Percentiles rank a stretch among this genome's conserved stretches.
These are phyloP conservation scores for Physocephala rufipes DNA, from an alignment of 2,888 invertebrate species.

Conservation along the genomic window DNA sequence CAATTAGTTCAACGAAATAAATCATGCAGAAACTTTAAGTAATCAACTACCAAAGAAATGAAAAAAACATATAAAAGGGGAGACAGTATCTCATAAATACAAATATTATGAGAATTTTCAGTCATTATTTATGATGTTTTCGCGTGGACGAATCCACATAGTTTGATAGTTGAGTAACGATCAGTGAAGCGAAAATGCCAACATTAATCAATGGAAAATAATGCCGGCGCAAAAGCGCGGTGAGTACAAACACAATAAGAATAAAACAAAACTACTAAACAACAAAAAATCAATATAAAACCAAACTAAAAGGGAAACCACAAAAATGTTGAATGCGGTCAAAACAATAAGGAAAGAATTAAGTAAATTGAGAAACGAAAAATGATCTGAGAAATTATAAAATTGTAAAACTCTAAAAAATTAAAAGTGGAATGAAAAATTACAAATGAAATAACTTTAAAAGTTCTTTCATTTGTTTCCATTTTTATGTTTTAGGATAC, in stretches of 20 bases:
- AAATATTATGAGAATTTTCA: background rate
- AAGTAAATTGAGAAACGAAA: no score
- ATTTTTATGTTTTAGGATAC: background rate
- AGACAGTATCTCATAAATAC: background rate
- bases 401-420: background rate
- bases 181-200: constrained; percentile 11
- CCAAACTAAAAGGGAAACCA: constrained; percentile 1
- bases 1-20: background rate
- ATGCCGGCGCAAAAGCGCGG: background rate
- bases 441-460: background rate
- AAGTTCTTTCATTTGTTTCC: no score
- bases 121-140: constrained; percentile 14
- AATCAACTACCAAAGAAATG: background rate
- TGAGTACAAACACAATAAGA: constrained; percentile 1
- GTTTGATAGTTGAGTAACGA: background rate
- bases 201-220: constrained; percentile 29
- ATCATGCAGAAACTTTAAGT: constrained; percentile 3
- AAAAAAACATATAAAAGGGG: background rate
- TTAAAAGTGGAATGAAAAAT: background rate
- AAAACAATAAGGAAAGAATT: no score
- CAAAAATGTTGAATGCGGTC: background rate
- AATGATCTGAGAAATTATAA: background rate
- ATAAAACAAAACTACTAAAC: background rate
- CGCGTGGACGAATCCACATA: constrained; percentile 5
- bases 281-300: background rate